A percentile compares a stretch with the other conserved stretches of the same genome.
phyloP scores from a whole-genome alignment of 2,888 invertebrate species.

The Acleris cristana region DNA sequence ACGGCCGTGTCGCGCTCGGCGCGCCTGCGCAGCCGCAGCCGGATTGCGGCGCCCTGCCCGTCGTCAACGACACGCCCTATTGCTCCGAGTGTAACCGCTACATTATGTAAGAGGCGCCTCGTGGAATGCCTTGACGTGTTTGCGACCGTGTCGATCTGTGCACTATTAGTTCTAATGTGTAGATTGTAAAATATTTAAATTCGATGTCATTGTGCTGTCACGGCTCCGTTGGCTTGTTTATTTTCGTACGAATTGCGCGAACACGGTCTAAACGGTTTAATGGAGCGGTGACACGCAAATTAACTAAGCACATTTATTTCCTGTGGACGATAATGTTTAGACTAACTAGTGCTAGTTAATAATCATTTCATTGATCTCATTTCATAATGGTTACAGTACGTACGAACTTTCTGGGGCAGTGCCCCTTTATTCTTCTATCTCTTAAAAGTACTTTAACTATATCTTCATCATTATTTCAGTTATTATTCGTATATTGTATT shows the following conservation, averaged over 20 bases:
- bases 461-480: constrained; percentile 11
- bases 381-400: constrained; percentile 17
- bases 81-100: constrained; percentile 94
- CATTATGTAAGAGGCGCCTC: constrained; percentile 91
- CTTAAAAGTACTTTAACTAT: constrained; percentile 14
- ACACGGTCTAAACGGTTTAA: constrained; percentile 12
- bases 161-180: constrained; percentile 63
- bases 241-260: constrained; percentile 19
- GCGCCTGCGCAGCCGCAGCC: constrained; percentile 58
- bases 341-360: constrained; percentile 24
- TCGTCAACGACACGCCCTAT: constrained; percentile 84
- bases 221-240: constrained; percentile 48
- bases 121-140: constrained; percentile 78
- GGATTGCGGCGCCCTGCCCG: constrained; percentile 62
- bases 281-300: constrained; percentile 50
- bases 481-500: constrained; percentile 9
- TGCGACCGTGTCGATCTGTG: constrained; percentile 83
- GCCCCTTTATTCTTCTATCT: background rate
- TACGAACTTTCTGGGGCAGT: background rate
- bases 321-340: constrained; percentile 6
- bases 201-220: constrained; percentile 56
- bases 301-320: constrained; percentile 35
- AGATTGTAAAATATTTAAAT: constrained; percentile 59
- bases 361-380: constrained; percentile 16
- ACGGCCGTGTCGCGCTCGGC: constrained; percentile 79